Evolutionary conservation across 2,888 invertebrate genomes (phyloP).

Genomic region (Kryphioiulus occultus): DNA sequence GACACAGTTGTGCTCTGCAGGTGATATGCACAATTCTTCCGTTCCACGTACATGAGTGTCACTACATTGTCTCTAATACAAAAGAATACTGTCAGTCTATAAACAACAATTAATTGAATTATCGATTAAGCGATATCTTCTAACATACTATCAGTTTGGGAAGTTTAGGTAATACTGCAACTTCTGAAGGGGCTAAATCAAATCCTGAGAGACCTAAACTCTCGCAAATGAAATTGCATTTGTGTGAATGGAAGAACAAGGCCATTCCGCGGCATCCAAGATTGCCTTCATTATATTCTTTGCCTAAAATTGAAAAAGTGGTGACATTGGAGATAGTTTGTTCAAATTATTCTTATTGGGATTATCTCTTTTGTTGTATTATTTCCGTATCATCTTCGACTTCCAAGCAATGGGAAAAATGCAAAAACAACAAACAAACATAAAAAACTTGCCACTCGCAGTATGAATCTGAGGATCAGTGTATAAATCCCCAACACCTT

Average conservation of each 20-base stretch:
- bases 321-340: neutral
- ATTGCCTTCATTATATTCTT: conserved; percentile 68
- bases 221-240: conserved; percentile 67
- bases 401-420: neutral
- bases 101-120: neutral
- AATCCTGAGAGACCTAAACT: conserved; percentile 66
- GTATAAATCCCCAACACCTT: conserved; percentile 69
- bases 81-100: neutral
- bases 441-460: conserved; percentile 60
- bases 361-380: neutral
- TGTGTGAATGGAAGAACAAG: conserved; percentile 68
- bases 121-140: neutral
- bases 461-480: conserved; percentile 70
- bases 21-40: conserved; percentile 62
- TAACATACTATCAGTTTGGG: neutral
- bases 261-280: conserved; percentile 69
- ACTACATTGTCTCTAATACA: conserved; percentile 54
- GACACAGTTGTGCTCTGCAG: conserved; percentile 60
- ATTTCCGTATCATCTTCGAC: neutral
- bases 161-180: conserved; percentile 51
- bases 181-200: conserved; percentile 65
- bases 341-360: neutral
- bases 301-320: conserved; percentile 55
- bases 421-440: conserved; percentile 21
- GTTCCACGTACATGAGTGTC: conserved; percentile 61